Percentiles rank a stretch among this genome's conserved stretches.
Evolutionary conservation across 2,797 vertebrate species (phyloP).

Genomic region (Acrocephalus scirpaceus): DNA sequence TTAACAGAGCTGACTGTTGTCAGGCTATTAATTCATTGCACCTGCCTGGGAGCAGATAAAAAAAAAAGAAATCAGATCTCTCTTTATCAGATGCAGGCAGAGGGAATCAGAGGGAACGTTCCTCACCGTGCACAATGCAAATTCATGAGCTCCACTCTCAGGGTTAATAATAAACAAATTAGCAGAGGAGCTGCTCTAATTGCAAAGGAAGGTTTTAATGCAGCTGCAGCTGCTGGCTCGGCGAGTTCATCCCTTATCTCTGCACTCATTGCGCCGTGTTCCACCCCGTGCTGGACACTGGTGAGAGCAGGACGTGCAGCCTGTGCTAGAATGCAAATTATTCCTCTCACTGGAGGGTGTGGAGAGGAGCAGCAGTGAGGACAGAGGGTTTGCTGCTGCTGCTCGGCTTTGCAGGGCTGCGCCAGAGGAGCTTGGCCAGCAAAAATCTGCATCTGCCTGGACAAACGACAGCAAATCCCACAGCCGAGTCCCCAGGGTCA

Average conservation of each 20-base stretch:
- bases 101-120: not conserved
- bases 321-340: not conserved
- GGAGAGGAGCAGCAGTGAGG: not conserved
- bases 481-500: not conserved
- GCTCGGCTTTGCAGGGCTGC: too few species aligned
- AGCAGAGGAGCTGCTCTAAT: slow-evolving; percentile 31
- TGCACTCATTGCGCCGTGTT: not conserved
- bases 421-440: not conserved
- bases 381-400: not conserved
- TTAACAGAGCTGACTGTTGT: not conserved
- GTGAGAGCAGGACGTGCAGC: not conserved
- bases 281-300: not conserved
- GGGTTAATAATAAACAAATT: slow-evolving; percentile 63
- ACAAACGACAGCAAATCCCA: not conserved
- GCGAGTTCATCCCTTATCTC: not conserved
- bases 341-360: not conserved
- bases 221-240: not conserved
- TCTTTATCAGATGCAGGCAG: not conserved
- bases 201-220: not conserved
- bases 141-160: not conserved
- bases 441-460: not conserved
- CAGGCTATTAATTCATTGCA: not conserved
- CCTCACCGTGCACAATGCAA: not conserved
- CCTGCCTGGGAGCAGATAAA: slow-evolving; percentile 39
- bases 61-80: not conserved